Evolutionary conservation across 2,113 vertebrate species (phyloP).

Genomic region (Pandion haliaetus): DNA sequence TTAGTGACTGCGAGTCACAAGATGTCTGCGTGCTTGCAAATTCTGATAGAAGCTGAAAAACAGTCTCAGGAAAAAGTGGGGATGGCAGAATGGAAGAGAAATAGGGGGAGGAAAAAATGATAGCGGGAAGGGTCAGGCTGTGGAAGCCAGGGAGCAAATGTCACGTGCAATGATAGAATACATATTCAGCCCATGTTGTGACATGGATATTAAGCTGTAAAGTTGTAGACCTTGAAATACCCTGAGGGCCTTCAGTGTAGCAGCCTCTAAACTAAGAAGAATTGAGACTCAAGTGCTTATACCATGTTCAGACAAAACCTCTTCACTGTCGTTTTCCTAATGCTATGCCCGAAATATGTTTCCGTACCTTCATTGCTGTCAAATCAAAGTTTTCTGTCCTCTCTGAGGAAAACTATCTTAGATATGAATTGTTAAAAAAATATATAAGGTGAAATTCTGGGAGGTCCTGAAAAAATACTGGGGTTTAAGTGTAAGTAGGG

Average conservation of each 20-base stretch:
- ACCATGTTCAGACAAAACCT: neutral
- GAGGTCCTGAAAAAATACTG: too few species aligned
- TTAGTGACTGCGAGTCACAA: neutral
- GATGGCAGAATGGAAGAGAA: neutral
- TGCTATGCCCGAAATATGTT: neutral
- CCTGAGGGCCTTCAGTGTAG: neutral
- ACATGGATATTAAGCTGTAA: neutral
- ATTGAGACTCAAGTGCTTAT: neutral
- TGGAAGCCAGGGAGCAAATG: neutral
- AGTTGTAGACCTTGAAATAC: neutral
- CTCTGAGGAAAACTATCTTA: too few species aligned
- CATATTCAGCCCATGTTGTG: neutral
- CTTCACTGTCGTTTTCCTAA: neutral
- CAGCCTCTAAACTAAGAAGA: neutral
- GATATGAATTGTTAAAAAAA: neutral
- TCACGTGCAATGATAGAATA: accelerated
- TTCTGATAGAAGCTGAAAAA: neutral
- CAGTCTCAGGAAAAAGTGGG: neutral
- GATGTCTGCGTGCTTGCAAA: neutral
- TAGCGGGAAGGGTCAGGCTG: neutral
- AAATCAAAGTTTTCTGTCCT: too few species aligned
- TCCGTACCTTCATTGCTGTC: neutral
- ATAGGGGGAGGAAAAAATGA: neutral
- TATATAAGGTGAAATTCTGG: neutral
- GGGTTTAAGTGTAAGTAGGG: too few species aligned